phyloP scores from a whole-genome alignment of 2,113 vertebrate genomes.

The Carassius auratus region DNA sequence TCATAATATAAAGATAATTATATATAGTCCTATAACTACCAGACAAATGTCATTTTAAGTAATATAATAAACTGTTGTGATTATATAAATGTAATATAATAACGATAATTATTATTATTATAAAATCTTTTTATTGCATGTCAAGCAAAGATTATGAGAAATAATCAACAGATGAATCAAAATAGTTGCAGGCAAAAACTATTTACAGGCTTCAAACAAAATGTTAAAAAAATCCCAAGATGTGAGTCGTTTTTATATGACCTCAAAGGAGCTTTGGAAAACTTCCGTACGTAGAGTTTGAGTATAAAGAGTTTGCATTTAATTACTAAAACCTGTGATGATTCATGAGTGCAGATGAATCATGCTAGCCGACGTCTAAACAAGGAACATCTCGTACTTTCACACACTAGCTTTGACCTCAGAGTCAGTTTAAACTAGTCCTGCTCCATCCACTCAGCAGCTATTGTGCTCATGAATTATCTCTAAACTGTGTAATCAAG shows the following conservation, averaged over 20 bases:
- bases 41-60: too few species aligned
- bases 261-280: background rate
- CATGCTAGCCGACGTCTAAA: background rate
- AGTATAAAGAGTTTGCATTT: background rate
- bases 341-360: background rate
- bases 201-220: background rate
- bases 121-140: too few species aligned
- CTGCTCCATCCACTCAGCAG: background rate
- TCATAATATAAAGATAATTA: background rate
- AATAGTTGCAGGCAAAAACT: background rate
- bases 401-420: background rate
- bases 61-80: too few species aligned
- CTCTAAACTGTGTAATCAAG: background rate
- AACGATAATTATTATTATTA: too few species aligned
- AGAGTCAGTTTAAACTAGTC: background rate
- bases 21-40: background rate
- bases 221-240: background rate
- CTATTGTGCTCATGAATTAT: background rate
- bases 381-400: slow-evolving; percentile 1
- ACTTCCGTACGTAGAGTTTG: background rate
- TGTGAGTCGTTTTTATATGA: background rate
- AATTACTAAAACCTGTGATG: background rate
- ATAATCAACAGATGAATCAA: background rate
- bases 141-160: background rate
- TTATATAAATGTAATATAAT: too few species aligned